Evolutionary conservation across 2,888 invertebrate species (phyloP).

Genomic region (Cheilosia urbana): DNA sequence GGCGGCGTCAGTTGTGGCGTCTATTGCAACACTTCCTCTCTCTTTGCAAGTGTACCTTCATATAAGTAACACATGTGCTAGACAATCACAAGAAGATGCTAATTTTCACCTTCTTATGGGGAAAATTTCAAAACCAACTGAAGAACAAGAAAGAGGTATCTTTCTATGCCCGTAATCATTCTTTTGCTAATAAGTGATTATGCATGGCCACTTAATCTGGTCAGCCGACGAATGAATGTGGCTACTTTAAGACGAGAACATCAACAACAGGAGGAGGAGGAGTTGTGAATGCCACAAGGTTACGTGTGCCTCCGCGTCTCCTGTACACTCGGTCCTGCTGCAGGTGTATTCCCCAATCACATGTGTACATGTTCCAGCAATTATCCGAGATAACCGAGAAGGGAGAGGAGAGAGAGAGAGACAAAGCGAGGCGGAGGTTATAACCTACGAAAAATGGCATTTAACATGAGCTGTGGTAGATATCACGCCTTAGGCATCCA

Average conservation of each 20-base stretch:
- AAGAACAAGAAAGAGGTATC: neutral
- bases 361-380: slow-evolving; percentile 44
- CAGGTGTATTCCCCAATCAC: slow-evolving; percentile 55
- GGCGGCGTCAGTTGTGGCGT: slow-evolving; percentile 36
- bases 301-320: slow-evolving; percentile 42
- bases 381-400: slow-evolving; percentile 35
- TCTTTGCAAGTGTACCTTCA: neutral
- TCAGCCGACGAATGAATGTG: slow-evolving; percentile 13
- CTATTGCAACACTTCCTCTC: slow-evolving; percentile 59
- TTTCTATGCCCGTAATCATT: slow-evolving; percentile 35
- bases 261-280: slow-evolving; percentile 57
- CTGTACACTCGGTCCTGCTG: slow-evolving; percentile 23
- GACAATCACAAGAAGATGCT: slow-evolving; percentile 62
- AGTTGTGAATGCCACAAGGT: slow-evolving; percentile 66
- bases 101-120: slow-evolving; percentile 63
- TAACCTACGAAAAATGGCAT: slow-evolving; percentile 57
- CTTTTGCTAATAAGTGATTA: slow-evolving; percentile 70
- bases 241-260: slow-evolving; percentile 40
- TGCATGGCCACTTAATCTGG: slow-evolving; percentile 69
- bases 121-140: slow-evolving; percentile 44
- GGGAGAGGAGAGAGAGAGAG: neutral
- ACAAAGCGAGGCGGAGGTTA: slow-evolving; percentile 15
- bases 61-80: slow-evolving; percentile 36
- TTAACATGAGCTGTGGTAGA: slow-evolving; percentile 67
- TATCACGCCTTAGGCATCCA: slow-evolving; percentile 68